phyloP scores from a whole-genome alignment of 2,797 vertebrate genomes.

The Amblyraja radiata region DNA sequence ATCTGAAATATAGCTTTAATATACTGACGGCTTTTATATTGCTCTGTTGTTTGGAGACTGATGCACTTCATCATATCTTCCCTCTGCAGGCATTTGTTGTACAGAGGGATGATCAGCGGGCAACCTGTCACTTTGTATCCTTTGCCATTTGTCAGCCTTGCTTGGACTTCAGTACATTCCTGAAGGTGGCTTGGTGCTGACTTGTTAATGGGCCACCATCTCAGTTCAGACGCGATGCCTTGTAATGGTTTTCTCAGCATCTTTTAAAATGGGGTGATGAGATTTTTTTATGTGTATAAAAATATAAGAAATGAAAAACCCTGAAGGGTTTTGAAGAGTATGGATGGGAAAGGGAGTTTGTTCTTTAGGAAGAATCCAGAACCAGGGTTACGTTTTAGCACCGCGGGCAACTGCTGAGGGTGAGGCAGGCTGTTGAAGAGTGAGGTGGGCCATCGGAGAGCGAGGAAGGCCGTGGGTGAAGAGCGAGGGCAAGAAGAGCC shows the following conservation, averaged over 20 bases:
- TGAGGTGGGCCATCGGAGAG: no score
- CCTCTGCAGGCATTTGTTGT: not conserved
- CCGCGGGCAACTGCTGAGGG: no score
- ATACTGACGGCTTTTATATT: not conserved
- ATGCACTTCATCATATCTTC: not conserved
- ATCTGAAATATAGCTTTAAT: conserved; percentile 1
- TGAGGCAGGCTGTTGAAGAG: no score
- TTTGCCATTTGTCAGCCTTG: not conserved
- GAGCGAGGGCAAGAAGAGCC: no score
- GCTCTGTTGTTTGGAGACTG: not conserved
- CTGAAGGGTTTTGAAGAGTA: no score
- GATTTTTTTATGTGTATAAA: no score
- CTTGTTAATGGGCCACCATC: not conserved
- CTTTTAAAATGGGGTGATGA: no score
- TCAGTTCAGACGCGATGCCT: not conserved
- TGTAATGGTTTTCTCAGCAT: not conserved
- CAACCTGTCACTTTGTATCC: not conserved
- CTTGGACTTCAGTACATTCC: not conserved
- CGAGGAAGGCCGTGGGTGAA: no score
- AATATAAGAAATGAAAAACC: no score
- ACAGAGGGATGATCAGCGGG: not conserved
- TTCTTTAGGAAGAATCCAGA: no score
- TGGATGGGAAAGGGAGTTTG: no score
- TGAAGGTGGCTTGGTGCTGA: not conserved
- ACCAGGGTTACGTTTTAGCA: no score